These are phyloP conservation scores for Diplolepis rosae DNA, from an alignment of 2,888 invertebrate genomes.

Conservation along the genomic window DNA sequence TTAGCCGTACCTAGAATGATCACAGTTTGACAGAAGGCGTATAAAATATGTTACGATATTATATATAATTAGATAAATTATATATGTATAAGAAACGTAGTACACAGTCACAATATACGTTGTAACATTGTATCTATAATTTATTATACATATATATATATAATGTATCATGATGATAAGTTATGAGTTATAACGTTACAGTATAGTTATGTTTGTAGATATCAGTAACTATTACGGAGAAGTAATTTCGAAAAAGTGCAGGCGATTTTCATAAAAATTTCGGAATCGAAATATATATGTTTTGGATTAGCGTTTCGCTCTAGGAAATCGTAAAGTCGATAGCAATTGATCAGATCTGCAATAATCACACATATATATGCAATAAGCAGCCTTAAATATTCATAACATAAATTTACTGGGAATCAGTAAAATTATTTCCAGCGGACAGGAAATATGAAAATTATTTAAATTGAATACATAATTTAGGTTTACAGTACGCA, in stretches of 20 bases:
- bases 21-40: conserved; percentile 72
- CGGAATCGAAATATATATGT: background rate
- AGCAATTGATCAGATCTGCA: background rate
- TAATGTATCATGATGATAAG: conserved; percentile 23
- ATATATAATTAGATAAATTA: conserved; percentile 29
- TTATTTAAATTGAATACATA: no score
- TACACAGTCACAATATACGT: conserved; percentile 31
- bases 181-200: conserved; percentile 10
- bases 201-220: background rate
- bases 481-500: no score
- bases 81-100: conserved; percentile 29
- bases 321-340: background rate
- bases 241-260: background rate
- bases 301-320: background rate
- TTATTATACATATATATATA: conserved; percentile 8
- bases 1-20: conserved; percentile 62
- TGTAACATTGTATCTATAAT: conserved; percentile 31
- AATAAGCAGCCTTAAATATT: no score
- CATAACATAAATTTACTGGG: no score
- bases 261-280: conserved; percentile 12
- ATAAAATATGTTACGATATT: conserved; percentile 55
- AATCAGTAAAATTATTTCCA: no score
- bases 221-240: background rate
- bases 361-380: background rate
- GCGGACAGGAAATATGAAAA: no score